Evolutionary conservation across 1,140 invertebrate genomes (phyloP).

Genomic region (Schlechtendalia chinensis): DNA sequence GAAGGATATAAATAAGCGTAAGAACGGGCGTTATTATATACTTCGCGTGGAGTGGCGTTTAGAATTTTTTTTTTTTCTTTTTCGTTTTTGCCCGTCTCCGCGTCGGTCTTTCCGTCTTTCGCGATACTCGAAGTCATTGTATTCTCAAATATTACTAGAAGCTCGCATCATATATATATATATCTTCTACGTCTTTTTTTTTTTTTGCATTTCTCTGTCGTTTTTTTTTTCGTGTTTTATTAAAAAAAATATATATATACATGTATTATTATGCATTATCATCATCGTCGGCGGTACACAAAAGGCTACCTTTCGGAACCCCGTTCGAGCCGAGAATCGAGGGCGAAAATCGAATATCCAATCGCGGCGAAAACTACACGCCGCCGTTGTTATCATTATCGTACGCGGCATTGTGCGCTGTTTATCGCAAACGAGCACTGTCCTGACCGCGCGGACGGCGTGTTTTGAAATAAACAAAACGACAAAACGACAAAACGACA

Average conservation of each 20-base stretch:
- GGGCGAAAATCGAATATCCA: constrained; percentile 4
- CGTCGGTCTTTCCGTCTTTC: not conserved
- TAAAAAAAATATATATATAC: not conserved
- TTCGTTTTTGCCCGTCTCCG: not conserved
- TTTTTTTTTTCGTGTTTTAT: constrained; percentile 8
- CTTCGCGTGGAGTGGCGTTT: not conserved
- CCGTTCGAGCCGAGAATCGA: no score
- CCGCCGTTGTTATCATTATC: constrained; percentile 1
- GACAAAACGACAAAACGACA: no score
- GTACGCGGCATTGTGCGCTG: not conserved
- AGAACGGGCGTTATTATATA: not conserved
- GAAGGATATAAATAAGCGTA: constrained; percentile 1
- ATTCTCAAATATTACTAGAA: constrained; percentile 9
- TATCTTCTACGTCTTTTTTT: not conserved
- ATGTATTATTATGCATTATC: not conserved
- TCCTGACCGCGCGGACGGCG: no score
- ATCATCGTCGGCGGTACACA: not conserved
- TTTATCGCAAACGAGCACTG: constrained; percentile 17
- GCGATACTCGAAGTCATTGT: constrained; percentile 28
- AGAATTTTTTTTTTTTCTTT: not conserved
- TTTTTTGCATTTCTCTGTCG: constrained; percentile 5
- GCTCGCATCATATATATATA: not conserved
- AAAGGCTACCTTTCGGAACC: not conserved
- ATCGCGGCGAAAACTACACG: constrained; percentile 1
- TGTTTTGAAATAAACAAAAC: no score